phyloP scores from a whole-genome alignment of 2,888 invertebrate genomes.

The Theristus sp. region DNA sequence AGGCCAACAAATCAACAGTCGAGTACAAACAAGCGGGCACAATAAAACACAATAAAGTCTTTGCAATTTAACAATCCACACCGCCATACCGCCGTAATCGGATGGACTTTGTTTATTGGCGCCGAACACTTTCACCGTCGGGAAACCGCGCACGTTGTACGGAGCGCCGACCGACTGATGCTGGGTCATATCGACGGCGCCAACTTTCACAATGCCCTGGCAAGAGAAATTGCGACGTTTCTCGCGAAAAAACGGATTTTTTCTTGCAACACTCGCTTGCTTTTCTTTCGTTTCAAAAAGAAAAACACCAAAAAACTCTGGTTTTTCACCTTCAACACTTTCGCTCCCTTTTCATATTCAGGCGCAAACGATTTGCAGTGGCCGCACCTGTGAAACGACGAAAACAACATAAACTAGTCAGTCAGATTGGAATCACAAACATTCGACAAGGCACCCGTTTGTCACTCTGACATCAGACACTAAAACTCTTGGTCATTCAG shows the following conservation, averaged over 20 bases:
- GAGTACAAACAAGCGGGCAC: too few species aligned
- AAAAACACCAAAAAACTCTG: not conserved
- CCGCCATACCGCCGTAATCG: slow-evolving; percentile 50
- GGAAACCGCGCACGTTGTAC: slow-evolving; percentile 73
- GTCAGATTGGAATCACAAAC: too few species aligned
- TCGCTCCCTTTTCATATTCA: slow-evolving; percentile 80
- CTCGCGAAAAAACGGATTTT: too few species aligned
- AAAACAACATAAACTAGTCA: too few species aligned
- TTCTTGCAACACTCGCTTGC: too few species aligned
- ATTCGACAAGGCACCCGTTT: too few species aligned
- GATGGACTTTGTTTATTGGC: slow-evolving; percentile 59
- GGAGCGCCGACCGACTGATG: slow-evolving; percentile 58
- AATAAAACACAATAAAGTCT: too few species aligned
- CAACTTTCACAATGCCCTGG: slow-evolving; percentile 79
- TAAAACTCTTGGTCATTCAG: too few species aligned
- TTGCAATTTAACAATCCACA: too few species aligned
- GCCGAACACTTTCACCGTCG: slow-evolving; percentile 84
- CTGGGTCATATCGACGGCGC: slow-evolving; percentile 75
- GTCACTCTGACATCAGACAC: too few species aligned
- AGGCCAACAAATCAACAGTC: too few species aligned
- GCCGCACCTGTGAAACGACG: slow-evolving; percentile 34
- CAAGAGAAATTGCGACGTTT: slow-evolving; percentile 34
- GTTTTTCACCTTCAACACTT: slow-evolving; percentile 58
- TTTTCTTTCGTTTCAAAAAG: too few species aligned
- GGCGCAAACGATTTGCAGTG: slow-evolving; percentile 64